phyloP scores from a whole-genome alignment of 1,140 invertebrate genomes.

The Alviniconcha marisindica region DNA sequence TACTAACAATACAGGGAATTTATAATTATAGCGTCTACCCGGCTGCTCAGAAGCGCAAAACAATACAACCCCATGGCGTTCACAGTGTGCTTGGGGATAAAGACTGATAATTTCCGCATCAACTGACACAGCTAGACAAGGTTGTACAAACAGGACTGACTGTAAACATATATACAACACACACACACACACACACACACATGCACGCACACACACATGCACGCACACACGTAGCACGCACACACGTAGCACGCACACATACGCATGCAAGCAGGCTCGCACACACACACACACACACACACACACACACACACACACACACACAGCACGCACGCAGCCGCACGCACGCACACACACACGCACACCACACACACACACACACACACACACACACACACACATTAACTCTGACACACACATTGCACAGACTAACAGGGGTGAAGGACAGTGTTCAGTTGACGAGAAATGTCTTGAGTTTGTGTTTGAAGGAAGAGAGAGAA shows the following conservation, averaged over 20 bases:
- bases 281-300: conserved; percentile 9
- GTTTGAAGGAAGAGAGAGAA: background rate
- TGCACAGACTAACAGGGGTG: too few species aligned
- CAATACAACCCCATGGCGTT: too few species aligned
- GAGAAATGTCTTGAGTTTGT: background rate
- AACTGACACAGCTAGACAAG: too few species aligned
- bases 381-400: background rate
- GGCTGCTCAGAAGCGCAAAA: too few species aligned
- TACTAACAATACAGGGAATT: too few species aligned
- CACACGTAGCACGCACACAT: background rate
- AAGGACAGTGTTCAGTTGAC: background rate
- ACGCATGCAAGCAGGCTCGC: background rate
- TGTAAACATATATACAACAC: background rate
- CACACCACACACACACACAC: background rate
- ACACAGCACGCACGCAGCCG: background rate
- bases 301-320: background rate
- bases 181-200: conserved; percentile 22
- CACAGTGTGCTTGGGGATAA: too few species aligned
- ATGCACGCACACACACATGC: conserved; percentile 49
- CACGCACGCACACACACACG: background rate
- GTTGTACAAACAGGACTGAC: too few species aligned
- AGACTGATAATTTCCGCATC: too few species aligned
- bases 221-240: conserved; percentile 44
- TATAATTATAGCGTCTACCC: too few species aligned
- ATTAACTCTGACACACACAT: too few species aligned